phyloP scores from a whole-genome alignment of 2,113 vertebrate genomes.

The Protobothrops mucrosquamatus region DNA sequence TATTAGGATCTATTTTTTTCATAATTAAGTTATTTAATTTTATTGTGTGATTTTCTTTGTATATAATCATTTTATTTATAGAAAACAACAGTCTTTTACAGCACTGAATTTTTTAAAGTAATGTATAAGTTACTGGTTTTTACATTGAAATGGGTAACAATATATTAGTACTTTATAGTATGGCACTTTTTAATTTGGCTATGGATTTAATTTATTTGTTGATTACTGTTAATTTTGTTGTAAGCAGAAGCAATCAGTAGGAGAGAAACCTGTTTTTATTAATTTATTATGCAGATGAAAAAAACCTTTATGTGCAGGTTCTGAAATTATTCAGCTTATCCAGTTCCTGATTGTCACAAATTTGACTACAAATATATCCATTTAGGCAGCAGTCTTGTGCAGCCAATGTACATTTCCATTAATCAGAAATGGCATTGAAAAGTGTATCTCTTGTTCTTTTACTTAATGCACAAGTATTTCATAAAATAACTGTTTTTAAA shows the following conservation, averaged over 20 bases:
- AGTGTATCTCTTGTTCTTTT: conserved; percentile 51
- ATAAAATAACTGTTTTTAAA: conserved; percentile 72
- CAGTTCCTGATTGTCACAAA: neutral
- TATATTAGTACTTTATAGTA: conserved; percentile 69
- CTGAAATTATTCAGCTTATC: conserved; percentile 38
- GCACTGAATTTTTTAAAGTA: conserved; percentile 73
- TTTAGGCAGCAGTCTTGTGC: conserved; percentile 38
- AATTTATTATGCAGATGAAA: conserved; percentile 58
- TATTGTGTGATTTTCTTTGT: conserved; percentile 68
- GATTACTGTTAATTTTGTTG: conserved; percentile 52
- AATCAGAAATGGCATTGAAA: conserved; percentile 52
- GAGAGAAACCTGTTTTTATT: conserved; percentile 43
- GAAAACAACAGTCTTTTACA: conserved; percentile 73
- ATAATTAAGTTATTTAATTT: conserved; percentile 60
- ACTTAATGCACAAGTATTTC: conserved; percentile 68
- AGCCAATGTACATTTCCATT: conserved; percentile 56
- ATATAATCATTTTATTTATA: conserved; percentile 73
- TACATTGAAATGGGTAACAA: conserved; percentile 68
- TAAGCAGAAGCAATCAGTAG: conserved; percentile 69
- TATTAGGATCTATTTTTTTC: conserved; percentile 70
- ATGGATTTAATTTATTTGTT: conserved; percentile 56
- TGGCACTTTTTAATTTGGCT: conserved; percentile 74
- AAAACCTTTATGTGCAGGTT: conserved; percentile 54
- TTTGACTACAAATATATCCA: conserved; percentile 22
- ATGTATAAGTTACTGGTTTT: conserved; percentile 65